These are phyloP conservation scores for Perdix hodgsoniae DNA, from an alignment of 2,797 vertebrate species.

Conservation along the genomic window DNA sequence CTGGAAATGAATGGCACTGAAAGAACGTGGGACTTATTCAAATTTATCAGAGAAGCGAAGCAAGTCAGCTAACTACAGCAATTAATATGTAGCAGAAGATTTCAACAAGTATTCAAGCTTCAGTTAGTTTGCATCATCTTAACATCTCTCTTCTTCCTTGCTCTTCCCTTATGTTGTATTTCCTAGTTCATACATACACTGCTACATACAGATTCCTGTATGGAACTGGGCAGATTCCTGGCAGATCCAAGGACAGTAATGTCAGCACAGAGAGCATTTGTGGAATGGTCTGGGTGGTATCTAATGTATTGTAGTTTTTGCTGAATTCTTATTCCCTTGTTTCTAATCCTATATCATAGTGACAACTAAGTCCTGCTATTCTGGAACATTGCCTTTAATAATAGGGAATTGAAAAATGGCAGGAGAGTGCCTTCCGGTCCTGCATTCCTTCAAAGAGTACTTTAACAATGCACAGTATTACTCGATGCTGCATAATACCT, in stretches of 20 bases:
- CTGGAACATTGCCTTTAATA: not conserved
- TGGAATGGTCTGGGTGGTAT: not conserved
- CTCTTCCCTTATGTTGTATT: not conserved
- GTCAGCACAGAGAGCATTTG: not conserved
- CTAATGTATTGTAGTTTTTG: not conserved
- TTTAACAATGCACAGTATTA: not conserved
- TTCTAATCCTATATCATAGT: not conserved
- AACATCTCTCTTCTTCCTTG: not conserved
- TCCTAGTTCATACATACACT: not conserved
- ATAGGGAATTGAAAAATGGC: not conserved
- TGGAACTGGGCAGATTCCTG: not conserved
- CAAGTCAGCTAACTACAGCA: not conserved
- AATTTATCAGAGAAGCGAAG: constrained; percentile 15
- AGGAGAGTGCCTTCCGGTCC: not conserved
- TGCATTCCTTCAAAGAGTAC: constrained; percentile 13
- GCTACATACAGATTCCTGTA: not conserved
- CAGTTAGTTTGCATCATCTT: not conserved
- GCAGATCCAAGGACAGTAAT: not conserved
- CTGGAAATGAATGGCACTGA: not conserved
- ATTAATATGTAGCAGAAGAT: not conserved
- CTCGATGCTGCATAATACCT: not conserved
- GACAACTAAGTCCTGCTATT: not conserved
- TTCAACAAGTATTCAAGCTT: constrained; percentile 27
- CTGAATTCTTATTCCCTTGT: not conserved
- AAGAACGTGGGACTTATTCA: not conserved